Evolutionary conservation across 1,140 invertebrate species (phyloP).

Genomic region (Eriocheir sinensis): DNA sequence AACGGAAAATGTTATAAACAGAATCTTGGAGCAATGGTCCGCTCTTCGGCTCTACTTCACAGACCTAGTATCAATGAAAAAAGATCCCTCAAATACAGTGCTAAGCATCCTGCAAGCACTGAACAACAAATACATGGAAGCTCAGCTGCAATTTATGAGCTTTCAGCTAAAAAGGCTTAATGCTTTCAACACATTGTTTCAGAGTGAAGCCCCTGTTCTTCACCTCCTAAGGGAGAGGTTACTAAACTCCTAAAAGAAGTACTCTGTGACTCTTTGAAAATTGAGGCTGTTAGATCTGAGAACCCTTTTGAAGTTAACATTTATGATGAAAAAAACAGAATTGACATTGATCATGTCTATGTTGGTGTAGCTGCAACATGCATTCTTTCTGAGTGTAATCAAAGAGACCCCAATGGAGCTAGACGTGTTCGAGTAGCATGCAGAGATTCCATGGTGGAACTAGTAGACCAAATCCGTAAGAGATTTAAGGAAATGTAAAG

Average conservation of each 20-base stretch:
- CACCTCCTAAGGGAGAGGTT: conserved; percentile 51
- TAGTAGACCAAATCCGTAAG: not conserved
- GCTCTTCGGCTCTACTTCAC: conserved; percentile 53
- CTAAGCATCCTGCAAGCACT: conserved; percentile 48
- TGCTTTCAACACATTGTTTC: conserved; percentile 58
- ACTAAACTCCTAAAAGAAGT: conserved; percentile 67
- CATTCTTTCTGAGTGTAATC: conserved; percentile 25
- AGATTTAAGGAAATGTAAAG: conserved; percentile 5
- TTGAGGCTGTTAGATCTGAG: not conserved
- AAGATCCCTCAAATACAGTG: conserved; percentile 51
- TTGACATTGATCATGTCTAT: conserved; percentile 62
- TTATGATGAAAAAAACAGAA: not conserved
- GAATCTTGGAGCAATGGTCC: conserved; percentile 38
- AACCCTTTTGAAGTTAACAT: conserved; percentile 38
- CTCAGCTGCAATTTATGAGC: conserved; percentile 63
- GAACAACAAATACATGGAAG: conserved; percentile 50
- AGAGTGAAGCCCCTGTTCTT: conserved; percentile 51
- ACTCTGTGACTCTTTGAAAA: conserved; percentile 60
- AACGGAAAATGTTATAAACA: conserved; percentile 45
- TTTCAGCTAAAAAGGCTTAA: conserved; percentile 58
- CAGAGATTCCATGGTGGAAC: conserved; percentile 14
- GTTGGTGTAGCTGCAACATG: conserved; percentile 52
- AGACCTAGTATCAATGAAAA: conserved; percentile 44
- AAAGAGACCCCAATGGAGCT: not conserved
- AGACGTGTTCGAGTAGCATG: not conserved